These are phyloP conservation scores for Caenorhabditis latens DNA, from an alignment of 1,140 invertebrate genomes.

Conservation along the genomic window DNA sequence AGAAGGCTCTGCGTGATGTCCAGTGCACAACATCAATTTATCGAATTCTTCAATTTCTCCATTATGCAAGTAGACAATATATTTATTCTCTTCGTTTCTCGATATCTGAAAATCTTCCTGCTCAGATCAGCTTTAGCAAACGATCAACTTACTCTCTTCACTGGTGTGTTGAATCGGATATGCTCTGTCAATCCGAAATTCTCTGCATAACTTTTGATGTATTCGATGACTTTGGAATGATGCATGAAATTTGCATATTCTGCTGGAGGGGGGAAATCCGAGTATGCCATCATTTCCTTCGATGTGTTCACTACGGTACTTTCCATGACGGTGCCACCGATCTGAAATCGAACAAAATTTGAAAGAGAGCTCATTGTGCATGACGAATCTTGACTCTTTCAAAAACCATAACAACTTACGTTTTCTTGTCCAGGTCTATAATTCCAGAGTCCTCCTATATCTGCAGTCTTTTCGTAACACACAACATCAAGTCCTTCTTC, in stretches of 20 bases:
- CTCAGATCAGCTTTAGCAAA: neutral
- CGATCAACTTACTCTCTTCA: constrained; percentile 69
- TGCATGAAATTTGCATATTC: constrained; percentile 80
- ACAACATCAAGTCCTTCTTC: constrained; percentile 79
- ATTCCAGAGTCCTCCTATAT: constrained; percentile 81
- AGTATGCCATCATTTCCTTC: constrained; percentile 81
- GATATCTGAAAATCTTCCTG: constrained; percentile 9
- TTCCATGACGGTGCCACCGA: constrained; percentile 78
- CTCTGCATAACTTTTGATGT: constrained; percentile 79
- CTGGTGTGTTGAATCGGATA: constrained; percentile 77
- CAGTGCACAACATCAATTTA: constrained; percentile 79
- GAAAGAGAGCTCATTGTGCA: too few relatives aligned
- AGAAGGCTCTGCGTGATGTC: constrained; percentile 78
- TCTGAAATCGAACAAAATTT: constrained; percentile 55
- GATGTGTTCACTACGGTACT: constrained; percentile 80
- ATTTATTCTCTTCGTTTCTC: constrained; percentile 48
- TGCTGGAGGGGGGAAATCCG: constrained; percentile 80
- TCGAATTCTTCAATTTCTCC: constrained; percentile 69
- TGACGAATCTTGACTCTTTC: too few relatives aligned
- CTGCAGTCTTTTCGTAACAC: constrained; percentile 79
- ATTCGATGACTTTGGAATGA: constrained; percentile 78
- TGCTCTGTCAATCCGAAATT: constrained; percentile 78
- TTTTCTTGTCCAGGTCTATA: constrained; percentile 77
- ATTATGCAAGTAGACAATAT: constrained; percentile 61
- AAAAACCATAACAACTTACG: neutral